phyloP scores from a whole-genome alignment of 2,888 invertebrate genomes.

The Marronus borbonicus region DNA sequence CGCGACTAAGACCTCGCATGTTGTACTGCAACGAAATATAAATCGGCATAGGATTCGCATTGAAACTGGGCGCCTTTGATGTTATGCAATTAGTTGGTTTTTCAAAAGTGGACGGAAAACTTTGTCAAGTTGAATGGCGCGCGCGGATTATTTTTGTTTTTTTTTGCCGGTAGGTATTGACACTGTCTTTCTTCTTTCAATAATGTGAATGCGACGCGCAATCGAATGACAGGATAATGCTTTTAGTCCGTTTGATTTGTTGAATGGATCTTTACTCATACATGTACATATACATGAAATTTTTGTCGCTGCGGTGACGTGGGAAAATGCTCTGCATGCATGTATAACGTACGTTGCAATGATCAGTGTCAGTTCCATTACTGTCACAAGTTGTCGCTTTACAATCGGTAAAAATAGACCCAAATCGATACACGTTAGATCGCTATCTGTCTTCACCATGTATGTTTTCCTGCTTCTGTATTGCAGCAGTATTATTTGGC shows the following conservation, averaged over 20 bases:
- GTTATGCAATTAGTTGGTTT: constrained; percentile 55
- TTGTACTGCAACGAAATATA: constrained; percentile 11
- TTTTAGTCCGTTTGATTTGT: constrained; percentile 29
- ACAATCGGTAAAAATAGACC: no score
- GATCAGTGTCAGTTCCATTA: no score
- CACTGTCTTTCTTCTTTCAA: constrained; percentile 8
- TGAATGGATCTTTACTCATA: neutral
- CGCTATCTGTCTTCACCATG: no score
- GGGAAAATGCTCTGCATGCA: no score
- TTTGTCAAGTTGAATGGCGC: constrained; percentile 32
- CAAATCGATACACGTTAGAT: no score
- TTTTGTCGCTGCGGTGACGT: neutral
- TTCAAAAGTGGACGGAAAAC: constrained; percentile 42
- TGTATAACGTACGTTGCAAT: no score
- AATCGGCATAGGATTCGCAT: neutral
- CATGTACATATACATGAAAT: neutral
- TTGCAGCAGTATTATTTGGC: no score
- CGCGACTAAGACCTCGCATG: constrained; percentile 31
- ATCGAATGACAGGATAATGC: constrained; percentile 30
- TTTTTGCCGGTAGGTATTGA: constrained; percentile 9
- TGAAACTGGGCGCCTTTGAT: constrained; percentile 51
- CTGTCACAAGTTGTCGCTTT: no score
- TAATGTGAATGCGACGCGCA: constrained; percentile 1
- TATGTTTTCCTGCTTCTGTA: no score
- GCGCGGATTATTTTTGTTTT: constrained; percentile 38